Base-by-base conservation (phyloP, 2,113 vertebrate genomes). In the Antennarius striatus region DNA sequence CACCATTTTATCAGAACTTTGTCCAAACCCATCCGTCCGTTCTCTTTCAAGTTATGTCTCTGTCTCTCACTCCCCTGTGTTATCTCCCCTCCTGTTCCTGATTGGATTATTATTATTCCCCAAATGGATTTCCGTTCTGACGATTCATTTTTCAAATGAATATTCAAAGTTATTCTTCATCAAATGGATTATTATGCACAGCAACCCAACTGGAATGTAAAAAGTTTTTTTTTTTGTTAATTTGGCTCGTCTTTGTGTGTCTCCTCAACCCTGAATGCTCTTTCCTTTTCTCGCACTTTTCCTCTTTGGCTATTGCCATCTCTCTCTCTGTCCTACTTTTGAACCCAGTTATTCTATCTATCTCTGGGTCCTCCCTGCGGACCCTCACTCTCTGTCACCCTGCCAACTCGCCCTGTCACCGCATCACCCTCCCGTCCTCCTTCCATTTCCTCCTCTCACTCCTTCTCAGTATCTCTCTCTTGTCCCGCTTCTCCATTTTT, bases 321-420 rank as follows among this genome's bases (percentile, higher is more conserved):
- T 82, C 61, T 85, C 71, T 58, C 75, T 67, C 60, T 88, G 86
- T 82, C 85, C 90, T 88, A 90, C 84, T 89, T 90, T 15, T 83
- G 77, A 91, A 88, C 81, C 87, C 77, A 76, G 56, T 89, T 87
- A 74, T 90, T 84, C 75, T 72, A 62, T 86, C 76, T 13, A 56
- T 90, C 81, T 66, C 79, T 63, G 75, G 7, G 54, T 81, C 82
- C 80, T 84, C 80, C 86, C 74, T 77, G 77, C 78, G 79, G 75
- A 86, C 80, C 72, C 73, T 72, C 63, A n/a, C 74, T 78, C 69
- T 75, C 81, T 61, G 67, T 71, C 87, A 80, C 66, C 49, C 53
- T 81, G 84, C 84, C 85, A 89, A 66, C 63, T 59, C 43, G 0
- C 71, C 66, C 79, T 60, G 28, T 58, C 66, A 17, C 61, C 74